Base-by-base conservation (phyloP, 1,140 invertebrate species). In the Popillia japonica region DNA sequence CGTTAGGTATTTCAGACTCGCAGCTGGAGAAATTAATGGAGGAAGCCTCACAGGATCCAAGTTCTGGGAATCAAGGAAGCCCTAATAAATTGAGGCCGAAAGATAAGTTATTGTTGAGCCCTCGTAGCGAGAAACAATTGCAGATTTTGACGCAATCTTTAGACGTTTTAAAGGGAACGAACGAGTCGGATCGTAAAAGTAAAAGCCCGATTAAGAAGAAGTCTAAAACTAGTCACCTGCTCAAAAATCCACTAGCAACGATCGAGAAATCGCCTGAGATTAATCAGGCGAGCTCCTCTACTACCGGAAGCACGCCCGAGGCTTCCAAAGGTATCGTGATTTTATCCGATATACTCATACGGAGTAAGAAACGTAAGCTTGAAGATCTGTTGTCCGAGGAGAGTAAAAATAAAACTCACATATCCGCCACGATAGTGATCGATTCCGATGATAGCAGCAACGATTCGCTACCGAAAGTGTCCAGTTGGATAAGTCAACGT, bases 291-390 rank as follows among this genome's bases (percentile, higher is more conserved):
- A 2, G 14, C 14, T 2, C 59, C 3, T 11, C 22, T 68, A 10
- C 61, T 22, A 27, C 61, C n/a, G 22, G 22, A n/a, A 14, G 48
- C 2, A 27, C 22, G 0, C 8, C 20, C 22, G 22, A 68, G 27
- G 10, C 6, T 34, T 68, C 61, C 11, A 68, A 22, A 7, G 20
- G 20, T 14, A 22, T 68, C n/a, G 61, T 68, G 61, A 68, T 68
- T 6, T 68, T 68, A 68, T 68, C 61, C 7, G 20, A 68, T 68
- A 68, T 68, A 23, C n/a, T 68, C 27, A 68, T 68, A 23, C 61
- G 22, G 6, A 22, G 61, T 23, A 23, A 68, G 8, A 23, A 22
- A 6, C n/a, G 20, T 6, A 27, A 68, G 27, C 27, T 20, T 2
- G 22, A 20, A 23, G 6, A 23, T 23, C 4, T n/a, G 14, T 6